These are phyloP conservation scores for Podabrus alpinus DNA, from an alignment of 2,888 invertebrate genomes.

Conservation along the genomic window DNA sequence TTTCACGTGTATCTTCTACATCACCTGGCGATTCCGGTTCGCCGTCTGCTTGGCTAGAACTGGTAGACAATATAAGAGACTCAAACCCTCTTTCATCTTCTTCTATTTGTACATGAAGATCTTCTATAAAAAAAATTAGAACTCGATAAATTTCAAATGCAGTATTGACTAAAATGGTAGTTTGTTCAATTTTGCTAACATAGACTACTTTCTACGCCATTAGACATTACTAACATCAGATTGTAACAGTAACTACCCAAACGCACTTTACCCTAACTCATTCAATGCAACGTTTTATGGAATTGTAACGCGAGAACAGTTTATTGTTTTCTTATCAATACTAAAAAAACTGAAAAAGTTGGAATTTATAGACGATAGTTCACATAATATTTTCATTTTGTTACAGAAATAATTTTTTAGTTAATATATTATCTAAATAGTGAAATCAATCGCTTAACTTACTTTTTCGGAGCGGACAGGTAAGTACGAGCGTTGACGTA, in stretches of 20 bases:
- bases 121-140: slow-evolving; percentile 43
- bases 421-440: background rate
- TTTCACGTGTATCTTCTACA: slow-evolving; percentile 66
- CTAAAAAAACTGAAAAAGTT: background rate
- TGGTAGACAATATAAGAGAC: slow-evolving; percentile 53
- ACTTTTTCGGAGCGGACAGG: slow-evolving; percentile 65
- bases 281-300: background rate
- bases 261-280: background rate
- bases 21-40: slow-evolving; percentile 49
- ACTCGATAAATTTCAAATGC: background rate
- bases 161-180: background rate
- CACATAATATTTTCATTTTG: background rate
- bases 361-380: background rate
- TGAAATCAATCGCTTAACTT: slow-evolving; percentile 49
- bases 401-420: background rate
- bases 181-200: background rate
- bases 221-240: background rate
- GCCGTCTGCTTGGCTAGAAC: slow-evolving; percentile 52
- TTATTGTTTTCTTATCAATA: background rate
- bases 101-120: slow-evolving; percentile 56
- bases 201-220: background rate
- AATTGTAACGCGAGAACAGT: background rate
- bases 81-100: slow-evolving; percentile 53
- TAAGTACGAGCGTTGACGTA: slow-evolving; percentile 59
- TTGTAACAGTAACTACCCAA: background rate